A percentile compares a stretch with the other conserved stretches of the same genome.
phyloP scores from a whole-genome alignment of 2,113 vertebrate species.

The Labeo rohita region DNA sequence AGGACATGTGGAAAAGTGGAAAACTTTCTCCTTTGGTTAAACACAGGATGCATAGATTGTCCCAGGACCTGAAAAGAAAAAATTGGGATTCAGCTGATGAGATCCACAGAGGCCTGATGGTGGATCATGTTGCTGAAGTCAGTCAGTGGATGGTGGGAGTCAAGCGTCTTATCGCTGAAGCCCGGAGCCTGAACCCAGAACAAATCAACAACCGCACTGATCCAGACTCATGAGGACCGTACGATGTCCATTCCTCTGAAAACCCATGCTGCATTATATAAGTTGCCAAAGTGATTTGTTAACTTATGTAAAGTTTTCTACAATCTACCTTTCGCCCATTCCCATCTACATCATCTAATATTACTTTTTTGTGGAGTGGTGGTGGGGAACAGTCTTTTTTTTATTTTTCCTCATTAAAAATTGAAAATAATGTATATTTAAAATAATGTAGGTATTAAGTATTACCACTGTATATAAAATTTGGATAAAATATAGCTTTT shows the following conservation, averaged over 20 bases:
- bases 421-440: neutral
- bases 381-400: neutral
- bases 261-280: neutral
- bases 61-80: constrained; percentile 77
- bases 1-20: constrained; percentile 83
- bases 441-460: neutral
- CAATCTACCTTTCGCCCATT: neutral
- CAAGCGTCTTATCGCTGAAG: constrained; percentile 91
- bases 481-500: too few relatives aligned
- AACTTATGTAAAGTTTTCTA: constrained; percentile 19
- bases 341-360: neutral
- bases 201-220: neutral
- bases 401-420: neutral
- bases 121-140: constrained; percentile 93
- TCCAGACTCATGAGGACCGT: neutral
- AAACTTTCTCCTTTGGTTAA: constrained; percentile 85
- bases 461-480: neutral
- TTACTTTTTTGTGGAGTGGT: neutral
- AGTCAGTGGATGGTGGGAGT: constrained; percentile 97
- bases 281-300: neutral
- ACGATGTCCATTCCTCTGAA: neutral
- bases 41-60: constrained; percentile 84
- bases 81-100: constrained; percentile 89
- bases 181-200: constrained; percentile 71
- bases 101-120: constrained; percentile 91